Evolutionary conservation across 2,888 invertebrate genomes (phyloP), one percentile per base, ranked within the genome.

Genomic region (Caenorhabditis virilis): DNA sequence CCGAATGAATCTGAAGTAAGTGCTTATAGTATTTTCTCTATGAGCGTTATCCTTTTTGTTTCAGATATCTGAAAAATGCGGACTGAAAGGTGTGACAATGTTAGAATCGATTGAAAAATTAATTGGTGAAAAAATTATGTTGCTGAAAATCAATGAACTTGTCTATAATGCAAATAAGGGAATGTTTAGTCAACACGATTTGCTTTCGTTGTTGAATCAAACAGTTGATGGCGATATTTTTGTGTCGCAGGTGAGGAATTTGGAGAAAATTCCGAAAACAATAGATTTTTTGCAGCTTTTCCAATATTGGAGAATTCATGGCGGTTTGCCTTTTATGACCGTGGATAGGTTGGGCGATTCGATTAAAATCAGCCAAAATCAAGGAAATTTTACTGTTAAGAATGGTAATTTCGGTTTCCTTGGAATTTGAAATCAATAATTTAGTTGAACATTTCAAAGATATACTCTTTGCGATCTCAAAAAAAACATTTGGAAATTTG

Each of bases 261-360:
- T n/a, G n/a, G n/a, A n/a, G n/a, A n/a, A n/a, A n/a, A n/a, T n/a
- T n/a, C n/a, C n/a, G n/a, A n/a, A n/a, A n/a, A n/a, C n/a, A n/a
- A 33, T 33, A 11, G 33, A 11, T 43, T 43, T 43, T 43, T 43
- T 43, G 25, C 47, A 70, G 54, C 56, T 72, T 5, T 46, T 72
- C 3, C 47, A 64, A 25, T 72, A 52, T 35, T 69, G 72, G 69
- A 35, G 69, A 25, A 55, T 55, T 15, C 72, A 69, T 38, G 69
- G 72, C 13, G 72, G 72, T 5, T 38, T 72, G 2, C 72, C 72
- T 1, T 45, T 41, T 25, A 58, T 72, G 41, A 56, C 36, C 13
- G 56, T 69, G 2, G 69, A 69, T 45, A 33, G 69, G 18, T 51
- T 69, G n/a, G 67, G 60, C 33, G 45, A 50, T 25, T 52, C 61